Base-by-base conservation (phyloP, 2,797 vertebrate species). In the Lithobates pipiens region DNA sequence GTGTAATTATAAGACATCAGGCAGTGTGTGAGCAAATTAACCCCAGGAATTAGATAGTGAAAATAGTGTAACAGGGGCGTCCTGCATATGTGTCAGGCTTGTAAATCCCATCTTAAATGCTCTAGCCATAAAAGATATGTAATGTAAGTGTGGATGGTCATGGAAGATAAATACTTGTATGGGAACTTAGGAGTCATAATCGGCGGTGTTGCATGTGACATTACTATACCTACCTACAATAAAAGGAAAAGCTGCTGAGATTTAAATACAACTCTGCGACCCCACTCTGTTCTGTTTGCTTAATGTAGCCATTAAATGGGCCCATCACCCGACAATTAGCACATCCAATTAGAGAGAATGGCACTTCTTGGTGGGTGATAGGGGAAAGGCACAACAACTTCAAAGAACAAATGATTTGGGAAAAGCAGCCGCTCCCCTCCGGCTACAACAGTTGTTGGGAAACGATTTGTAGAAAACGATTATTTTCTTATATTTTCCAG, bases 251-350 rank as follows among this genome's bases (percentile, higher is more conserved):
- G 54, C 67, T 70, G 57, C 27, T 72, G 67, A 77, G 67, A 74
- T 44, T 86, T 86, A 82, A 65, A 50, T 27, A 77, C 54, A 73
- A 83, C 39, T 76, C 74, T 82, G 73, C 76, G 74, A 82, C 80
- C 80, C 73, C 71, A 21, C 84, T 80, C 57, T 63, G 50, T 69
- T 65, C 46, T 77, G 54, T 76, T 86, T 77, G 85, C 67, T 86
- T 86, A 77, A 86, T 82, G 80, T 77, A 67, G 75, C 80, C 36
- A 77, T 85, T 82, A 86, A 83, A 78, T 54, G 77, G 68, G 74
- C 50, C 77, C 57, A 82, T 71, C 73, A 73, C 67, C 63, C 77
- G 29, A 85, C 69, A 85, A 79, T 84, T 69, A 84, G 29, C 69
- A 44, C 65, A 70, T 69, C 63, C 63, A 70, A 84, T 85, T 73